Conservation (phyloP, 2,888 invertebrate genomes). For the Eucriotettix oculatus region DNA sequence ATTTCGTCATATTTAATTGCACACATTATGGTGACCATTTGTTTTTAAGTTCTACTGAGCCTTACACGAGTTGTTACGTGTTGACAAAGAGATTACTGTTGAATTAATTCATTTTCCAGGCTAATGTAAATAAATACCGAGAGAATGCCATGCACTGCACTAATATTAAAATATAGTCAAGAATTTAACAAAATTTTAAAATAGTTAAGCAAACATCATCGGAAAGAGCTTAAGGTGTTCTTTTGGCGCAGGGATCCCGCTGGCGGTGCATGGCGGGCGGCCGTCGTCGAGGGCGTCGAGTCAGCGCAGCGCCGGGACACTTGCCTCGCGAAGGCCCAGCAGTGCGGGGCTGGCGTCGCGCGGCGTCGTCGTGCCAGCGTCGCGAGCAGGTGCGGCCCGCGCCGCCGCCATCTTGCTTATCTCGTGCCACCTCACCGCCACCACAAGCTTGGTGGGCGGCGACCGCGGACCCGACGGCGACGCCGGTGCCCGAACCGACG, state of each 20-base stretch:
- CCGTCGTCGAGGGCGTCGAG: conserved; percentile 38
- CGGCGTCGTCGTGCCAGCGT: conserved; percentile 57
- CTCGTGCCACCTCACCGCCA: conserved; percentile 54
- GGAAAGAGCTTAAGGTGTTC: neutral
- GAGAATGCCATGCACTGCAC: no score
- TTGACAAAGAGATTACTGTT: no score
- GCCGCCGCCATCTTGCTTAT: conserved; percentile 89
- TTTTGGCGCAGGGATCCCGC: conserved; percentile 35
- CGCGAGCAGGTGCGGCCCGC: conserved; percentile 85
- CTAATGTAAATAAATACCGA: no score
- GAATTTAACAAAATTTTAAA: no score
- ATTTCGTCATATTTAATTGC: no score
- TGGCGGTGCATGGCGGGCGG: conserved; percentile 41
- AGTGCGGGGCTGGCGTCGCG: conserved; percentile 56
- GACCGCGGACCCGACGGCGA: conserved; percentile 2
- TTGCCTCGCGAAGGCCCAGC: conserved; percentile 25
- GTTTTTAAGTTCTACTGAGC: no score
- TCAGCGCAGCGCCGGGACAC: conserved; percentile 37
- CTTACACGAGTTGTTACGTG: no score
- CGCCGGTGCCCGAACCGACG: conserved; percentile 4
- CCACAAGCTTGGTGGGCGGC: conserved; percentile 6
- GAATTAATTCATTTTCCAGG: no score
- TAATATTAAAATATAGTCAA: no score
- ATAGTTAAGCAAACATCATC: no score
- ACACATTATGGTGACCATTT: no score